These are phyloP conservation scores for Clostera curtula DNA, from an alignment of 2,888 invertebrate genomes.

Conservation along the genomic window DNA sequence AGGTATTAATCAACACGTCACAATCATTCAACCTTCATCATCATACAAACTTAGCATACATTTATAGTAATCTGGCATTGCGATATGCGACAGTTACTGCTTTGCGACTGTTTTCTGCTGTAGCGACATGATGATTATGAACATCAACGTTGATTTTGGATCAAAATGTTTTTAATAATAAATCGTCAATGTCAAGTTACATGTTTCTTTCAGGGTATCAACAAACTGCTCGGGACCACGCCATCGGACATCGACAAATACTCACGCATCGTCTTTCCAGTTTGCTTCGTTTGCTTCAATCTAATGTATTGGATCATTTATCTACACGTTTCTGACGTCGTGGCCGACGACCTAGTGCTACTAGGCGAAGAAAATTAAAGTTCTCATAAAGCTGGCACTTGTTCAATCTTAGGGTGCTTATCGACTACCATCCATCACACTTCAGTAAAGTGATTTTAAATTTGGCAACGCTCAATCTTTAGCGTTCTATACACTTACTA, in stretches of 20 bases:
- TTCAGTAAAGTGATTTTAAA: slow-evolving; percentile 22
- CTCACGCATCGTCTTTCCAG: slow-evolving; percentile 97
- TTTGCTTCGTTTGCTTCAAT: slow-evolving; percentile 99
- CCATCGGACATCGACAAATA: slow-evolving; percentile 99
- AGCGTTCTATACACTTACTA: slow-evolving; percentile 19
- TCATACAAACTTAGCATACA: background rate
- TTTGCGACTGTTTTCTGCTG: slow-evolving; percentile 9
- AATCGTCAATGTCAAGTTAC: slow-evolving; percentile 28
- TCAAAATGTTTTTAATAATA: slow-evolving; percentile 1
- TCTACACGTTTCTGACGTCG: slow-evolving; percentile 95
- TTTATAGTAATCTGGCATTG: slow-evolving; percentile 14
- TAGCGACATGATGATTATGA: slow-evolving; percentile 8
- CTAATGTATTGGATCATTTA: slow-evolving; percentile 98
- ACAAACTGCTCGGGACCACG: slow-evolving; percentile 92
- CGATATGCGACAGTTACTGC: slow-evolving; percentile 13
- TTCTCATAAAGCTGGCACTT: slow-evolving; percentile 15
- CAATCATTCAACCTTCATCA: background rate
- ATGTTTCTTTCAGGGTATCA: slow-evolving; percentile 80
- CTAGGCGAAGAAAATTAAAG: slow-evolving; percentile 72
- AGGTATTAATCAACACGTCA: slow-evolving; percentile 26
- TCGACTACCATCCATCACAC: slow-evolving; percentile 23
- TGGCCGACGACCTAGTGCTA: slow-evolving; percentile 92
- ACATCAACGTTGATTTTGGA: too few species aligned
- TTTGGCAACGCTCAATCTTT: slow-evolving; percentile 17
- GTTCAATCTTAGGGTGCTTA: slow-evolving; percentile 22